Evolutionary conservation across 2,797 vertebrate genomes (phyloP).

Genomic region (Rhinichthys osculus): DNA sequence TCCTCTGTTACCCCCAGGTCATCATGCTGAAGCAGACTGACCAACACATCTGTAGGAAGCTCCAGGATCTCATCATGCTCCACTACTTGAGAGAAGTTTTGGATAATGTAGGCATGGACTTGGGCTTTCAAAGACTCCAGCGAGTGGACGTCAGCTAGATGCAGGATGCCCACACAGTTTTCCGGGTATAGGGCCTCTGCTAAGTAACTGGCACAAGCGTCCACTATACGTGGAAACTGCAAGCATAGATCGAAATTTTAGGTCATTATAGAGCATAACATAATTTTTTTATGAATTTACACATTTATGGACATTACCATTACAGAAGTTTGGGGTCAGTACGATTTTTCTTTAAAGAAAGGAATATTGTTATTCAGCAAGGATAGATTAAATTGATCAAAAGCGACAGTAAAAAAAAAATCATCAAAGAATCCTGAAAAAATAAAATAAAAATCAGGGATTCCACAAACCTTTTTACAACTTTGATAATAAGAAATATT

Average conservation of each 20-base stretch:
- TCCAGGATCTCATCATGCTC: conserved; percentile 88
- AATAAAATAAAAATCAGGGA: no score
- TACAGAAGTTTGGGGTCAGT: not conserved
- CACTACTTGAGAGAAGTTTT: conserved; percentile 88
- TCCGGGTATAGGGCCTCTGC: conserved; percentile 89
- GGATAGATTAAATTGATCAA: not conserved
- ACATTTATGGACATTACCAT: not conserved
- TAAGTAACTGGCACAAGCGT: conserved; percentile 89
- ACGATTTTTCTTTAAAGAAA: not conserved
- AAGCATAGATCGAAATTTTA: not conserved
- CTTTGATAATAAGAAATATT: not conserved
- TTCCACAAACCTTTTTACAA: not conserved
- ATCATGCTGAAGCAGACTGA: conserved; percentile 84
- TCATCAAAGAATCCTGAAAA: not conserved
- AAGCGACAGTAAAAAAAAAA: not conserved
- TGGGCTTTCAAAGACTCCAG: conserved; percentile 80
- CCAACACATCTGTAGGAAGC: conserved; percentile 82
- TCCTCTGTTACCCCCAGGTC: conserved; percentile 90
- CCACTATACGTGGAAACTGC: conserved; percentile 93
- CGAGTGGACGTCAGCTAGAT: conserved; percentile 87
- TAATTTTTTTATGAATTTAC: not conserved
- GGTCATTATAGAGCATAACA: not conserved
- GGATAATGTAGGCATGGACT: conserved; percentile 87
- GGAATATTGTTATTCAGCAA: not conserved
- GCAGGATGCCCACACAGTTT: conserved; percentile 91